These are phyloP conservation scores for Desmodus rotundus DNA, from an alignment of 2,113 vertebrate genomes.

Conservation along the genomic window DNA sequence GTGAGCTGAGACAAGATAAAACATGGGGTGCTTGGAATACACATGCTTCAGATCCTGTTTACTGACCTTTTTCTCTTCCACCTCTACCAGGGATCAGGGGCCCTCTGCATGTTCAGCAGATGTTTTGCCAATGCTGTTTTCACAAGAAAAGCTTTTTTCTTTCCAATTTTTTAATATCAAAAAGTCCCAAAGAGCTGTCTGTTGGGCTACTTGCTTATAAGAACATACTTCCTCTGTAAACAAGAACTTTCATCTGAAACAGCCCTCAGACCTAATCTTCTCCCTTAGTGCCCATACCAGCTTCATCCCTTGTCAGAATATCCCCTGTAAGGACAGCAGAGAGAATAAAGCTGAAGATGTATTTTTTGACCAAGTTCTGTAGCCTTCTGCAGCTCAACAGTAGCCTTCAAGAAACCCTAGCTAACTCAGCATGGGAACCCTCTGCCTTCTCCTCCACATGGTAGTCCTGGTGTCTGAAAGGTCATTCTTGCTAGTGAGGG, in stretches of 20 bases:
- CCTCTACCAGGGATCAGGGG: background rate
- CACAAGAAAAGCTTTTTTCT: background rate
- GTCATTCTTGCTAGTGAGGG: background rate
- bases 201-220: background rate
- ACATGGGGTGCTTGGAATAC: background rate
- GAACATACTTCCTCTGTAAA: constrained; percentile 28
- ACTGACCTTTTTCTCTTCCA: background rate
- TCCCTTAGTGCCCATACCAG: background rate
- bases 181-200: background rate
- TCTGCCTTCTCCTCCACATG: background rate
- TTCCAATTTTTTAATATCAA: background rate
- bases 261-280: background rate
- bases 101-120: constrained; percentile 13
- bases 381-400: background rate
- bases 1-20: background rate
- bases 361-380: background rate
- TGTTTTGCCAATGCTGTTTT: constrained; percentile 43
- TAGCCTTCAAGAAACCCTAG: background rate
- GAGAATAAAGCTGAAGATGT: background rate
- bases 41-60: constrained; percentile 54
- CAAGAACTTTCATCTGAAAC: constrained; percentile 25
- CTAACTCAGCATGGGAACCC: rapidly evolving
- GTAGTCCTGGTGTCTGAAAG: background rate
- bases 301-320: background rate
- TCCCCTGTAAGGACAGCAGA: background rate